These are phyloP conservation scores for Acleris cristana DNA, from an alignment of 2,888 invertebrate genomes.

Conservation along the genomic window DNA sequence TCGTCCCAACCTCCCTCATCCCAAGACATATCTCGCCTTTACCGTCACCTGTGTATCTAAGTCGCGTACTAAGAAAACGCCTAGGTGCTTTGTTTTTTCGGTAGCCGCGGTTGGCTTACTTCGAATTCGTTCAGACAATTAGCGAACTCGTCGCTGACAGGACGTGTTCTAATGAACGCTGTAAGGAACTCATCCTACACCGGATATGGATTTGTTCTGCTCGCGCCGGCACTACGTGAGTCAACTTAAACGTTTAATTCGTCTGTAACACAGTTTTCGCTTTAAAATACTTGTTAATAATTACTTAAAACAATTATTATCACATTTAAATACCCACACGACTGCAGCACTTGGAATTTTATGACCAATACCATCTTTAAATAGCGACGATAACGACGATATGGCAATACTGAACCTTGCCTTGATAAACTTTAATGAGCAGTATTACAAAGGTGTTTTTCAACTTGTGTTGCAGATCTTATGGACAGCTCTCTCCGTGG, in stretches of 20 bases:
- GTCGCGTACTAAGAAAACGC: constrained; percentile 53
- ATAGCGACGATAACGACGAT: no score
- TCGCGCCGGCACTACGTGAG: constrained; percentile 49
- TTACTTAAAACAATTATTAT: neutral
- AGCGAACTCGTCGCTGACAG: constrained; percentile 58
- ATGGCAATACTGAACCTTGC: no score
- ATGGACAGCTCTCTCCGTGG: constrained; percentile 95
- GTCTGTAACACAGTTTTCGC: constrained; percentile 21
- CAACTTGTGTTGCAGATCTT: constrained; percentile 86
- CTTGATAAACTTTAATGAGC: no score
- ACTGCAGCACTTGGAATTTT: neutral
- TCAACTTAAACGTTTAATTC: constrained; percentile 38
- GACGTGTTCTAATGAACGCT: constrained; percentile 62
- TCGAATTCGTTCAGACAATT: constrained; percentile 75
- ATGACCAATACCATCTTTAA: constrained; percentile 5
- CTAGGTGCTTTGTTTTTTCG: constrained; percentile 52
- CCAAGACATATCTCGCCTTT: constrained; percentile 59
- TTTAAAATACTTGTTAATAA: neutral
- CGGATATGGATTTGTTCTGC: constrained; percentile 66
- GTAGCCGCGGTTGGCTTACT: constrained; percentile 54
- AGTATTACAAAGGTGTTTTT: no score
- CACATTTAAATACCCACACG: neutral
- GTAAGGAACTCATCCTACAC: constrained; percentile 53
- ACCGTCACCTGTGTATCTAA: constrained; percentile 51
- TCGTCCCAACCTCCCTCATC: constrained; percentile 43